phyloP scores from a whole-genome alignment of 2,113 vertebrate genomes.

The Chloebia gouldiae region DNA sequence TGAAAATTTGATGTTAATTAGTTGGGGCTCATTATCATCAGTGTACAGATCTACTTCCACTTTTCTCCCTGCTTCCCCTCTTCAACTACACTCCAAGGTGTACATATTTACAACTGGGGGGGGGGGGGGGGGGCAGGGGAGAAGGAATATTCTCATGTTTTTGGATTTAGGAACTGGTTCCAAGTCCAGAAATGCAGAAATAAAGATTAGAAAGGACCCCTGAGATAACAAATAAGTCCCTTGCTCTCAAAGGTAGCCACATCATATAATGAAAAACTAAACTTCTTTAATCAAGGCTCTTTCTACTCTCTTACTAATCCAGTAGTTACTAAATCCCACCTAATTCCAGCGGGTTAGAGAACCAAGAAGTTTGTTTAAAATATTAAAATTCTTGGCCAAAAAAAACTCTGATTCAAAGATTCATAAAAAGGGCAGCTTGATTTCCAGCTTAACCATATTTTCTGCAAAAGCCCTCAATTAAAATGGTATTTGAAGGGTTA shows the following conservation, averaged over 20 bases:
- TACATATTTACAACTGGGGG: not conserved
- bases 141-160: not conserved
- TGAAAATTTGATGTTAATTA: not conserved
- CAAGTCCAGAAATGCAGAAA: not conserved
- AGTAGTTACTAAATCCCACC: not conserved
- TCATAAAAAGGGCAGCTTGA: not conserved
- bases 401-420: not conserved
- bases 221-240: not conserved
- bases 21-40: not conserved
- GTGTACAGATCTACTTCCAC: not conserved
- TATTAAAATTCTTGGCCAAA: not conserved
- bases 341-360: not conserved
- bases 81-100: too few species aligned
- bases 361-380: not conserved
- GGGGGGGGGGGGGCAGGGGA: accelerated
- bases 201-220: not conserved
- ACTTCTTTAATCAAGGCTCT: not conserved
- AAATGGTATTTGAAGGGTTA: not conserved
- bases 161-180: not conserved
- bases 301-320: not conserved
- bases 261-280: not conserved
- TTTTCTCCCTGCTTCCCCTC: accelerated
- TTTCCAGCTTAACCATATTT: not conserved
- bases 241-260: not conserved
- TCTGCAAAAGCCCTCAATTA: not conserved